Base-by-base conservation (phyloP, 1,140 invertebrate species). In the Phymastichus coffea region DNA sequence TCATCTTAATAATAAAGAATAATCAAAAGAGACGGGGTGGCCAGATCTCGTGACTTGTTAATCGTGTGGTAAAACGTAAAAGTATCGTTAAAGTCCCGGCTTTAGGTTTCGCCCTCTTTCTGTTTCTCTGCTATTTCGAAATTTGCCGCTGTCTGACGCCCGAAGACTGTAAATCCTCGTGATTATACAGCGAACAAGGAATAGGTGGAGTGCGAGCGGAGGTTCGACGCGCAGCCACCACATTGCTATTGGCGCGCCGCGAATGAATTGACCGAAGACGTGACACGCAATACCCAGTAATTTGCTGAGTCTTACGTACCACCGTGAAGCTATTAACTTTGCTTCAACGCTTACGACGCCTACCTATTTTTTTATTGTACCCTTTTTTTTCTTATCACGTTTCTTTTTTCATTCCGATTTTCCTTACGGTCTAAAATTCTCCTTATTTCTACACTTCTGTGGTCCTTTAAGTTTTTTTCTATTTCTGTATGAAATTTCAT, bases 121-220 rank as follows among this genome's bases (percentile, higher is more conserved):
- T n/a, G n/a, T n/a, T n/a, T n/a, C n/a, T n/a, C n/a, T n/a, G n/a
- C n/a, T n/a, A n/a, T n/a, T n/a, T n/a, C n/a, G n/a, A n/a, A n/a
- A n/a, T n/a, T n/a, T n/a, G n/a, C n/a, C n/a, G n/a, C n/a, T n/a
- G n/a, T n/a, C n/a, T n/a, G n/a, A 14, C 14, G 15, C 4, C 14
- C 49, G 23, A 40, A 41, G 51, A 41, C 38, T 41, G 51, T 41
- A 43, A 53, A 53, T 53, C 41, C 41, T 33, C 23, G 37, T 4
- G 37, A 41, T 41, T 53, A 41, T 53, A 19, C 37, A 17, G n/a
- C 25, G 25, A 53, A 53, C 51, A 53, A 53, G 51, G 41, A 53
- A 53, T 53, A 41, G 51, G 51, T 53, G 51, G 51, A 53, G 41
- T 41, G 41, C 51, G 20, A 19, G n/a, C 9, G 35, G 28, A 20